Percentiles rank a stretch among this genome's conserved stretches.
These are phyloP conservation scores for Pammene aurita DNA, from an alignment of 2,888 invertebrate species.

Conservation along the genomic window DNA sequence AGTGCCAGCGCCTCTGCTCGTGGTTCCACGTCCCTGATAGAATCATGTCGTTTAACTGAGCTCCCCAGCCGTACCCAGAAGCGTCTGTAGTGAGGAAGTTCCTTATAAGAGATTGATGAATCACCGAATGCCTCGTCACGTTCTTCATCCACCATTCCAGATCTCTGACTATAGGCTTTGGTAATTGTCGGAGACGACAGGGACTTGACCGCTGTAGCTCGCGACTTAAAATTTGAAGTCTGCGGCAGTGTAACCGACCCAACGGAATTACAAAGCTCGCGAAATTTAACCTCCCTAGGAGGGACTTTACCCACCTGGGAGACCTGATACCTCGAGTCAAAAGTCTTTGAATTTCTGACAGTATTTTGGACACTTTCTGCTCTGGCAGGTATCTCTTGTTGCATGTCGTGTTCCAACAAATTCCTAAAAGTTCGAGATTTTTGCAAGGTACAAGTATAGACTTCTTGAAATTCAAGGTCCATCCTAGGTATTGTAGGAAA, in stretches of 20 bases:
- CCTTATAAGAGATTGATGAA: conserved; percentile 14
- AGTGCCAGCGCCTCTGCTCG: neutral
- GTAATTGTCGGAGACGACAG: conserved; percentile 20
- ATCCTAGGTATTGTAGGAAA: conserved; percentile 32
- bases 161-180: neutral
- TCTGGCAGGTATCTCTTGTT: conserved; percentile 18
- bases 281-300: neutral
- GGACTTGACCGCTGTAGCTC: conserved; percentile 17
- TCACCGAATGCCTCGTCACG: conserved; percentile 10
- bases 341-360: too few relatives aligned
- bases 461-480: conserved; percentile 30
- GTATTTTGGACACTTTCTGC: too few relatives aligned
- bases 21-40: neutral
- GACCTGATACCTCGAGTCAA: too few relatives aligned
- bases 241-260: neutral
- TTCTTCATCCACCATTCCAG: conserved; percentile 35
- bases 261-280: neutral
- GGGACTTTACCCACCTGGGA: too few relatives aligned
- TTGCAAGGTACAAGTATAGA: conserved; percentile 24
- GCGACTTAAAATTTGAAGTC: neutral
- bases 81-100: conserved; percentile 40
- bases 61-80: conserved; percentile 41
- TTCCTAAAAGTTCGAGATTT: conserved; percentile 38
- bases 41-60: conserved; percentile 8
- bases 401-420: conserved; percentile 39